Evolutionary conservation across 1,140 invertebrate species (phyloP).

Genomic region (Megalonaias nervosa): DNA sequence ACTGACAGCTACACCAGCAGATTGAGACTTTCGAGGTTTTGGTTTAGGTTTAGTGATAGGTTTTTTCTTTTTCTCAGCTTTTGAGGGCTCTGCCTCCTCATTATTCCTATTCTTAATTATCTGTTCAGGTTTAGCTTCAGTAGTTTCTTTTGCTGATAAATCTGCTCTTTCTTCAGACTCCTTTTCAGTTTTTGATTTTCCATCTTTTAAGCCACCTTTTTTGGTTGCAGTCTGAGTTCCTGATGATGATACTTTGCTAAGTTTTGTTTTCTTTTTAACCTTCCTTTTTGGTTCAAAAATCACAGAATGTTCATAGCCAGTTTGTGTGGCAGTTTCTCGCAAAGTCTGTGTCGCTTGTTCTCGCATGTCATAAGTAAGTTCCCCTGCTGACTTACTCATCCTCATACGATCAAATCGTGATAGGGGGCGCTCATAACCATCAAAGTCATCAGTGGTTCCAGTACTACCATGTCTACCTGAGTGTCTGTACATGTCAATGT

Average conservation of each 20-base stretch:
- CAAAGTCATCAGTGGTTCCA: conserved; percentile 42
- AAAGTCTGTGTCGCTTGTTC: conserved; percentile 56
- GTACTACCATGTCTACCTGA: conserved; percentile 28
- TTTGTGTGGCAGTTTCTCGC: conserved; percentile 59
- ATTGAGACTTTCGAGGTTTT: conserved; percentile 50
- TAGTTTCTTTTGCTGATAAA: neutral
- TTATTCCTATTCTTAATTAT: conserved; percentile 19
- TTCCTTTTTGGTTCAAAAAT: conserved; percentile 39
- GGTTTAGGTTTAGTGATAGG: conserved; percentile 55
- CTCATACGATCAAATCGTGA: conserved; percentile 42
- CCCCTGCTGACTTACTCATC: conserved; percentile 54
- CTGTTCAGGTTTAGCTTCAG: conserved; percentile 4
- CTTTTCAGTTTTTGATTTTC: conserved; percentile 32
- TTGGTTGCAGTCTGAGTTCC: conserved; percentile 47
- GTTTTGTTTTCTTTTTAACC: conserved; percentile 43
- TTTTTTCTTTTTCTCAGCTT: conserved; percentile 22
- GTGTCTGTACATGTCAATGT: conserved; percentile 56
- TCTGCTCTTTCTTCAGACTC: neutral
- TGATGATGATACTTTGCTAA: conserved; percentile 47
- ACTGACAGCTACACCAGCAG: conserved; percentile 19
- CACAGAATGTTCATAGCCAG: conserved; percentile 43
- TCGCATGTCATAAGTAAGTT: conserved; percentile 39
- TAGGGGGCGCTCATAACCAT: conserved; percentile 45
- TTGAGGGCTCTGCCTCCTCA: conserved; percentile 8
- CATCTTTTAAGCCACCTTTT: conserved; percentile 20